Percentiles rank a stretch among this genome's conserved stretches.
Evolutionary conservation across 2,797 vertebrate genomes (phyloP).

Genomic region (Pagetopsis macropterus): DNA sequence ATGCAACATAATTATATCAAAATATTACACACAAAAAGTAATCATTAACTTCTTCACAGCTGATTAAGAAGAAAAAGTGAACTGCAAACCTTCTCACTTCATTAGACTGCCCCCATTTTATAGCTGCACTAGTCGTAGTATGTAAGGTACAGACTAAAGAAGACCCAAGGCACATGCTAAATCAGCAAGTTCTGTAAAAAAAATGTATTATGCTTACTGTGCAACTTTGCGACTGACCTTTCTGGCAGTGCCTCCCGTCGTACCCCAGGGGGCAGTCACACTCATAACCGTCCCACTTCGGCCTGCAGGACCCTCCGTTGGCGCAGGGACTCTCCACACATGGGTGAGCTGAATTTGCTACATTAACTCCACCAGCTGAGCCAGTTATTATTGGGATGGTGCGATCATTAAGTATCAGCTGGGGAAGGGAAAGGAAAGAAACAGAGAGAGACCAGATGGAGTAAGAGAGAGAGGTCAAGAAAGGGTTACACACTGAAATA

Average conservation of each 20-base stretch:
- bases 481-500: not conserved
- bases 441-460: not conserved
- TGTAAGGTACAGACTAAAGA: not conserved
- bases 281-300: constrained; percentile 92
- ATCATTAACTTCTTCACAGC: not conserved
- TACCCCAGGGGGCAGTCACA: constrained; percentile 97
- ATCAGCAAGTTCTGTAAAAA: not conserved
- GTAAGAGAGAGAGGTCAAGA: not conserved
- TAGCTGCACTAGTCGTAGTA: not conserved
- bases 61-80: not conserved
- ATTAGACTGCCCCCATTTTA: not conserved
- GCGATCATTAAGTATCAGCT: constrained; percentile 93
- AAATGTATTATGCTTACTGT: no score
- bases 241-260: constrained; percentile 92
- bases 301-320: constrained; percentile 91
- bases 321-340: constrained; percentile 90
- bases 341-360: constrained; percentile 89
- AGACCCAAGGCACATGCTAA: not conserved
- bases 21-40: not conserved
- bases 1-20: not conserved
- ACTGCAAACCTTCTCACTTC: not conserved
- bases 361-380: constrained; percentile 87
- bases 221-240: constrained; percentile 83
- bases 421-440: not conserved
- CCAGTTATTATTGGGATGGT: constrained; percentile 85